Evolutionary conservation across 2,888 invertebrate species (phyloP).

Genomic region (Andrena hattorfiana): DNA sequence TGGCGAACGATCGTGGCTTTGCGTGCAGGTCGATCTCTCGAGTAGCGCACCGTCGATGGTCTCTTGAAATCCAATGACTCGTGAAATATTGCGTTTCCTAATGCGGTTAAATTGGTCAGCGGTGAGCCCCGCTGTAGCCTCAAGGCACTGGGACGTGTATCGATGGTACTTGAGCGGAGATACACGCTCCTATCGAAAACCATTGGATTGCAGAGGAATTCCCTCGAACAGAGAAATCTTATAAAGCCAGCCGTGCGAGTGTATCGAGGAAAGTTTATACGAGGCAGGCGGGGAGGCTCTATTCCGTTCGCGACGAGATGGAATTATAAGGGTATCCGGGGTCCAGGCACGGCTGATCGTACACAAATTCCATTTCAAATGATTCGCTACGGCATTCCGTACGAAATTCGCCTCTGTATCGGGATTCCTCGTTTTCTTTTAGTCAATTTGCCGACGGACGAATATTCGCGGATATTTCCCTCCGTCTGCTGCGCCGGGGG

Average conservation of each 20-base stretch:
- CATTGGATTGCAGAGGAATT: slow-evolving; percentile 38
- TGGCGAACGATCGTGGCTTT: background rate
- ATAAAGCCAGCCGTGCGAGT: slow-evolving; percentile 2
- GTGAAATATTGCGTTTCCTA: slow-evolving; percentile 56
- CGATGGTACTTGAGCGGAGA: slow-evolving; percentile 30
- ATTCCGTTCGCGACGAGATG: slow-evolving; percentile 10
- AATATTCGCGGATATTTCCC: slow-evolving; percentile 9
- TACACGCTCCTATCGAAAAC: slow-evolving; percentile 32
- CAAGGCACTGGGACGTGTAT: slow-evolving; percentile 28
- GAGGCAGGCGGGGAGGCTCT: slow-evolving; percentile 1
- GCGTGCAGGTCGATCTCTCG: background rate
- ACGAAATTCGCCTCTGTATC: background rate
- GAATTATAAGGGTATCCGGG: slow-evolving; percentile 4
- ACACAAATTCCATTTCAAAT: slow-evolving; percentile 29
- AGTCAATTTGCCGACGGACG: slow-evolving; percentile 5
- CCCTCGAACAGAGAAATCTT: slow-evolving; percentile 33
- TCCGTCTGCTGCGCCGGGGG: background rate
- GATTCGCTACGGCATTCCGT: slow-evolving; percentile 1
- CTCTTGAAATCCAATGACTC: slow-evolving; percentile 41
- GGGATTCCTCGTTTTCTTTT: background rate
- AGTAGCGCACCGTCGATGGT: slow-evolving; percentile 9
- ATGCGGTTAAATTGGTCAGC: slow-evolving; percentile 53
- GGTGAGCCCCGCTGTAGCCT: slow-evolving; percentile 15
- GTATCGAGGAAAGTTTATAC: slow-evolving; percentile 25
- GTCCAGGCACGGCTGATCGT: background rate